A percentile compares a stretch with the other conserved stretches of the same genome.
Evolutionary conservation across 1,140 invertebrate species (phyloP).

Genomic region (Cardiocondyla obscurior): DNA sequence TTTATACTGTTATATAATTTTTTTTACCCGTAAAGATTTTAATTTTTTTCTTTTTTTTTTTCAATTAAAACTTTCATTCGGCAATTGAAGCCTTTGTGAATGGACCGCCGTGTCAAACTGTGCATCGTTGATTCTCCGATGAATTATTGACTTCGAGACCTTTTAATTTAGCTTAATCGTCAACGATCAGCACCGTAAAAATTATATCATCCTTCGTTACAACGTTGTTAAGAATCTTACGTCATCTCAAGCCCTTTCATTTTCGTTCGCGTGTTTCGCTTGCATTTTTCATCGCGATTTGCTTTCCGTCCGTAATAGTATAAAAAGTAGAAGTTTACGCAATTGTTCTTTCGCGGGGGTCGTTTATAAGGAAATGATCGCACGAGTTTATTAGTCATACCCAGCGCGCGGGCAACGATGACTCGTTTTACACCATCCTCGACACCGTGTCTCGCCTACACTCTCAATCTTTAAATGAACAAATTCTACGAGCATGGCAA

Average conservation of each 20-base stretch:
- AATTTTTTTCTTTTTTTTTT: not conserved
- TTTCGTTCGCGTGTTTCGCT: too few relatives aligned
- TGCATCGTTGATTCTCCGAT: not conserved
- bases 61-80: not conserved
- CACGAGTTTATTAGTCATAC: slow-evolving; percentile 64
- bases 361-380: slow-evolving; percentile 67
- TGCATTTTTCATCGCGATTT: not conserved
- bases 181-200: slow-evolving; percentile 58
- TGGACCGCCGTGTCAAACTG: slow-evolving; percentile 20
- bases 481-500: slow-evolving; percentile 9
- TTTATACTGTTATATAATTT: too few relatives aligned
- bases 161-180: slow-evolving; percentile 58
- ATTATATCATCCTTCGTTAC: slow-evolving; percentile 41
- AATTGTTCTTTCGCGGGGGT: slow-evolving; percentile 39
- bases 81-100: not conserved
- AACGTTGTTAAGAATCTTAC: slow-evolving; percentile 14
- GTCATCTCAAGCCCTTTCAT: not conserved
- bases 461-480: slow-evolving; percentile 21
- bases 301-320: not conserved
- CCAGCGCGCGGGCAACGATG: slow-evolving; percentile 37
- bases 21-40: too few relatives aligned
- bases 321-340: slow-evolving; percentile 24
- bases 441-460: slow-evolving; percentile 53
- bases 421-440: slow-evolving; percentile 45
- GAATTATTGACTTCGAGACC: slow-evolving; percentile 53